Percentiles rank a stretch among this genome's conserved stretches.
phyloP scores from a whole-genome alignment of 1,140 invertebrate genomes.

The Heliconius hewitsoni region DNA sequence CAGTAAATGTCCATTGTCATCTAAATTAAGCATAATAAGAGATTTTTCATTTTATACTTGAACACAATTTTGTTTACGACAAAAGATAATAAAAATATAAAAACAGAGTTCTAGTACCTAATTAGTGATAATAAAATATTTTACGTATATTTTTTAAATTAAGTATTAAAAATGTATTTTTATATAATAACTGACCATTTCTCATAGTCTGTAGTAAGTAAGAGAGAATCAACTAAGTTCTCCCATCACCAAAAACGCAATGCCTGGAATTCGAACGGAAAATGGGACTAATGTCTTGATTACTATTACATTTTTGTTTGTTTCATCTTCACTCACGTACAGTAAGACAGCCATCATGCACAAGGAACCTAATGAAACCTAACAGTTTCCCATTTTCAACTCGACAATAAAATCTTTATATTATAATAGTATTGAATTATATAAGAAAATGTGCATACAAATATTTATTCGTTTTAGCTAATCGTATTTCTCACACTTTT shows the following conservation, averaged over 20 bases:
- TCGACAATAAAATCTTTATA: too few relatives aligned
- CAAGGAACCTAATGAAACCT: background rate
- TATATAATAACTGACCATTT: background rate
- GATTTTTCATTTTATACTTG: constrained; percentile 1
- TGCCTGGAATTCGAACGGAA: background rate
- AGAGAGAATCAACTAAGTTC: too few relatives aligned
- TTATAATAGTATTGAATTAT: too few relatives aligned
- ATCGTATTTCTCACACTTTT: too few relatives aligned
- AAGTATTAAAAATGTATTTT: background rate
- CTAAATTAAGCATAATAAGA: constrained; percentile 7
- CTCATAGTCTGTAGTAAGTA: background rate
- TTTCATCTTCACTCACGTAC: background rate
- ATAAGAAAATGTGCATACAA: too few relatives aligned
- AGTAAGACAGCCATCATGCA: background rate
- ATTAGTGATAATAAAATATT: background rate
- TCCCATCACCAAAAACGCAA: background rate
- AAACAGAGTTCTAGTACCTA: background rate
- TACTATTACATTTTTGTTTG: background rate
- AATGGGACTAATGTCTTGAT: background rate
- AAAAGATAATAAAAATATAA: constrained; percentile 2
- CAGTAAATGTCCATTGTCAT: constrained; percentile 8
- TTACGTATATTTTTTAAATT: background rate
- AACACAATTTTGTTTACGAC: background rate
- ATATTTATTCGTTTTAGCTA: too few relatives aligned
- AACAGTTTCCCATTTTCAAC: background rate